Evolutionary conservation across 1,140 invertebrate genomes (phyloP).

Genomic region (Megalonaias nervosa): DNA sequence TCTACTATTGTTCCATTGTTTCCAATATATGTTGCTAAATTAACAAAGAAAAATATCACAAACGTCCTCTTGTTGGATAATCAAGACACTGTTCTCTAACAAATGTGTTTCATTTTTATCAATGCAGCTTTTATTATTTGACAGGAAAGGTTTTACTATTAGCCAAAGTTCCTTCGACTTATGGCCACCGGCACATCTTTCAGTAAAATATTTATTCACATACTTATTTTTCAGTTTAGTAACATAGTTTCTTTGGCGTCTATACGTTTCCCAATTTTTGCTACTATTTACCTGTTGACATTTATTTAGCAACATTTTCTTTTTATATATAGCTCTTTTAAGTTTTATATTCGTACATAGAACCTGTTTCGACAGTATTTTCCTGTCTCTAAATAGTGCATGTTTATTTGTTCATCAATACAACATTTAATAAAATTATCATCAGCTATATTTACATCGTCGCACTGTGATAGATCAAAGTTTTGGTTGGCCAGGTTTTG

Average conservation of each 20-base stretch:
- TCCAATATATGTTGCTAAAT: slow-evolving; percentile 1
- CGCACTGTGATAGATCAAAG: background rate
- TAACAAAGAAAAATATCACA: background rate
- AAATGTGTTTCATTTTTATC: slow-evolving; percentile 1
- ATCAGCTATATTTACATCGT: background rate
- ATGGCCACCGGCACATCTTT: slow-evolving; percentile 12
- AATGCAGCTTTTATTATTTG: background rate
- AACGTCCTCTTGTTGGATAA: background rate
- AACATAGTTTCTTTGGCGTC: background rate
- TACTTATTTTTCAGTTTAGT: background rate
- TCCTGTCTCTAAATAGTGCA: slow-evolving; percentile 3
- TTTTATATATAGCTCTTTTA: background rate
- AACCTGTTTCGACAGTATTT: background rate
- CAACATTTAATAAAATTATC: slow-evolving; percentile 4
- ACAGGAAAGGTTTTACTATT: slow-evolving; percentile 14
- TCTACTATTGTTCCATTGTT: background rate
- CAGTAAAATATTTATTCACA: slow-evolving; percentile 4
- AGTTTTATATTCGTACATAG: slow-evolving; percentile 2
- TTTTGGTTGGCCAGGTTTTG: background rate
- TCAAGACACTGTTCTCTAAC: background rate
- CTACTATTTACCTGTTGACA: background rate
- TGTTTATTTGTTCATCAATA: slow-evolving; percentile 7
- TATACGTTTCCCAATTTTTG: slow-evolving; percentile 6
- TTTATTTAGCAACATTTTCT: background rate
- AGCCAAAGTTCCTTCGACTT: slow-evolving; percentile 21